phyloP scores from a whole-genome alignment of 2,888 invertebrate genomes.

The Epinotia brunnichana region DNA sequence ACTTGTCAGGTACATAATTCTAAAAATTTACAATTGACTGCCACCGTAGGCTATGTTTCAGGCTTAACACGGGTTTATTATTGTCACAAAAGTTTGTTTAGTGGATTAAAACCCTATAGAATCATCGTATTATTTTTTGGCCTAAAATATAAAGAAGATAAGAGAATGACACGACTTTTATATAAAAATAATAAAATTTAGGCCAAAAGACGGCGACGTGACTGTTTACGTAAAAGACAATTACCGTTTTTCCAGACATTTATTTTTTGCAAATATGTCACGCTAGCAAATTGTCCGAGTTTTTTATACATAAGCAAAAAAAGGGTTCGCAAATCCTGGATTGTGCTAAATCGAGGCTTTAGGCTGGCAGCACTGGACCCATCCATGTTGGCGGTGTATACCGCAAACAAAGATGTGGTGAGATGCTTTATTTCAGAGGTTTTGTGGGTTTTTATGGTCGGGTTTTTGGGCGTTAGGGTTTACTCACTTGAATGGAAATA shows the following conservation, averaged over 20 bases:
- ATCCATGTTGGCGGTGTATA: constrained; percentile 3
- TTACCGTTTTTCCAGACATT: constrained; percentile 16
- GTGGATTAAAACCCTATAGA: too few relatives aligned
- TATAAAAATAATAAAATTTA: not conserved
- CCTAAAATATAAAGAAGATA: not conserved
- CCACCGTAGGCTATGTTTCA: too few relatives aligned
- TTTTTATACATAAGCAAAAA: constrained; percentile 31
- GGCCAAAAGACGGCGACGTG: constrained; percentile 13
- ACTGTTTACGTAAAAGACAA: constrained; percentile 4
- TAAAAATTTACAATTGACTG: too few relatives aligned
- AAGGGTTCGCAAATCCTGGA: constrained; percentile 34
- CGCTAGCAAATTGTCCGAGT: constrained; percentile 19
- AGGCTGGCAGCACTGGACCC: constrained; percentile 21
- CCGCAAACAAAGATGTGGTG: constrained; percentile 35
- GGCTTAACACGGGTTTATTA: too few relatives aligned
- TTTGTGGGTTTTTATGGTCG: constrained; percentile 11
- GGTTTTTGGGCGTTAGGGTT: constrained; percentile 22
- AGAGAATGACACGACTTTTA: not conserved
- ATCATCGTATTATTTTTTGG: too few relatives aligned
- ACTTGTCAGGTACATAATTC: too few relatives aligned
- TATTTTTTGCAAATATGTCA: constrained; percentile 18
- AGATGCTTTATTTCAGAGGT: constrained; percentile 25
- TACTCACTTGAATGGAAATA: constrained; percentile 13
- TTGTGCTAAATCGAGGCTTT: constrained; percentile 37
- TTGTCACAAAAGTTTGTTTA: too few relatives aligned